A percentile compares a stretch with the other conserved stretches of the same genome.
Conservation (phyloP, 2,797 vertebrate species). For the Parotocinclus haroldoi region DNA sequence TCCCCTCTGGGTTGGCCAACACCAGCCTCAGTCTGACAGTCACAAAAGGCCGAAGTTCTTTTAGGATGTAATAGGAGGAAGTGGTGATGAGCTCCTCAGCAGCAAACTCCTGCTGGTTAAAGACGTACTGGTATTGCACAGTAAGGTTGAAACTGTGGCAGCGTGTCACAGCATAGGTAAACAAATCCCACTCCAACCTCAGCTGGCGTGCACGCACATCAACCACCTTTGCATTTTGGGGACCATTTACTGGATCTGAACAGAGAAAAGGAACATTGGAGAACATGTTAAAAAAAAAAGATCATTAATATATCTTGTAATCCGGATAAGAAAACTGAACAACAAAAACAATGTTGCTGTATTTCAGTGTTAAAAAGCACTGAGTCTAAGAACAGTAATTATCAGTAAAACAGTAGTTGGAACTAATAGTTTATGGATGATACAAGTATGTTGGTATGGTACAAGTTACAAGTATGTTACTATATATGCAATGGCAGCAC, state of each 20-base stretch:
- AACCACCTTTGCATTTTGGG: slow-evolving; percentile 91
- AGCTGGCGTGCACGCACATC: slow-evolving; percentile 91
- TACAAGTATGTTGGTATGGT: no score
- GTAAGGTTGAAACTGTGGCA: slow-evolving; percentile 98
- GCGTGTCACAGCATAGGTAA: slow-evolving; percentile 90
- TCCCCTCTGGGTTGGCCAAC: slow-evolving; percentile 91
- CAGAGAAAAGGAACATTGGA: slow-evolving; percentile 3
- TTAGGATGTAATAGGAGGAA: slow-evolving; percentile 89
- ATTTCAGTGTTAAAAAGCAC: no score
- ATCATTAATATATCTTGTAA: no score
- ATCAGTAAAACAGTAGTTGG: no score
- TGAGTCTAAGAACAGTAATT: no score
- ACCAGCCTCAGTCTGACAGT: slow-evolving; percentile 84
- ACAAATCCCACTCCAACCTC: slow-evolving; percentile 94
- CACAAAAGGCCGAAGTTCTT: slow-evolving; percentile 88
- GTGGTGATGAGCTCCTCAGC: slow-evolving; percentile 91
- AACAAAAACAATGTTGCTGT: no score
- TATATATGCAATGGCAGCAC: no score
- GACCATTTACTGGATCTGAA: slow-evolving; percentile 90
- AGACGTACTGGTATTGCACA: slow-evolving; percentile 91
- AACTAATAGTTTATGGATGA: no score
- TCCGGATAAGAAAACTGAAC: no score
- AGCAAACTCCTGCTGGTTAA: slow-evolving; percentile 89
- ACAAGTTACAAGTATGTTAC: no score
- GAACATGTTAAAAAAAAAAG: no score